A percentile compares a stretch with the other conserved stretches of the same genome.
Evolutionary conservation across 2,888 invertebrate species (phyloP).

Genomic region (Orgyia antiqua): DNA sequence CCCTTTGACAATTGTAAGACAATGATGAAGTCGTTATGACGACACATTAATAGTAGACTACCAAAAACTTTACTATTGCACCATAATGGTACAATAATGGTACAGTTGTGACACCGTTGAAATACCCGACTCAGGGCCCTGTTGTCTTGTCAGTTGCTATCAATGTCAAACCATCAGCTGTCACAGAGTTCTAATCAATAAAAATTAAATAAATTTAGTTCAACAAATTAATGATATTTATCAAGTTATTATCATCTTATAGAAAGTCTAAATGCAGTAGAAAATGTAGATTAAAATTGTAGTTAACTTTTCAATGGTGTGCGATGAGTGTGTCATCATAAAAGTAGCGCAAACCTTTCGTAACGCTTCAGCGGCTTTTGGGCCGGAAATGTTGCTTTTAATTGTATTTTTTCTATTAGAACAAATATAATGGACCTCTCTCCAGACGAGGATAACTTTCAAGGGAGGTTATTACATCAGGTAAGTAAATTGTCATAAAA

Average conservation of each 20-base stretch:
- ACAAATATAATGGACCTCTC: constrained; percentile 78
- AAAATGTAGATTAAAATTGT: constrained; percentile 6
- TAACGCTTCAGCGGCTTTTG: constrained; percentile 54
- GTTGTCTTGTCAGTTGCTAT: no score
- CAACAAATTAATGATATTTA: constrained; percentile 16
- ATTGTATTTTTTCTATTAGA: constrained; percentile 30
- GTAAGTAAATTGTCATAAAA: constrained; percentile 45
- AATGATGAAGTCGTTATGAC: no score
- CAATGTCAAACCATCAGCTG: constrained; percentile 13
- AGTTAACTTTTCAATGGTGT: constrained; percentile 15
- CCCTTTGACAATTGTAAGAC: no score
- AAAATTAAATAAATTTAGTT: constrained; percentile 9
- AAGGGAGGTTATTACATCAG: constrained; percentile 87
- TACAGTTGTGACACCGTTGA: no score
- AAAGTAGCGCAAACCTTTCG: constrained; percentile 24
- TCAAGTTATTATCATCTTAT: constrained; percentile 10
- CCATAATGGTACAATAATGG: no score
- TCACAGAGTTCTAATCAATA: constrained; percentile 24
- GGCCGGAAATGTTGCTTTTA: constrained; percentile 50
- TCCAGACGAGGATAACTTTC: constrained; percentile 89
- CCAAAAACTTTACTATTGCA: no score
- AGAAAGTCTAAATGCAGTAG: constrained; percentile 6
- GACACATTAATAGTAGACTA: no score
- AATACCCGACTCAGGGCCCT: no score
- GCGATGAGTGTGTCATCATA: constrained; percentile 4